Conservation (phyloP, 1,140 invertebrate species). For the Agrilus planipennis region DNA sequence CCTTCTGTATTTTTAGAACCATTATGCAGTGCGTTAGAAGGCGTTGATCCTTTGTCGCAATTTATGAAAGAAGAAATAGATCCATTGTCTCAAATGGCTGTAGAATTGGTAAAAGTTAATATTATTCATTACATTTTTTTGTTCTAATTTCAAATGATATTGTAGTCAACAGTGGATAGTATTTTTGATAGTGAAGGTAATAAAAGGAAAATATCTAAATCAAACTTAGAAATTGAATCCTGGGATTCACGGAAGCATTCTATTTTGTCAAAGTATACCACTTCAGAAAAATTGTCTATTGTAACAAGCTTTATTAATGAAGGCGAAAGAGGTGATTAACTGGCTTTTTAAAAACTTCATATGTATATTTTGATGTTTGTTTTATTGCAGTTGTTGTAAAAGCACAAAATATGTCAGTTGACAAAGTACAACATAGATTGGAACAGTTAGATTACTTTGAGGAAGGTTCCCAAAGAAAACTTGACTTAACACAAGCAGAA, state of each 20-base stretch:
- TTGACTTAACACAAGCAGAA: constrained; percentile 84
- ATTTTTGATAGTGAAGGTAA: constrained; percentile 31
- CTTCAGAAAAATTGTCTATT: constrained; percentile 81
- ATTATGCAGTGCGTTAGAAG: constrained; percentile 49
- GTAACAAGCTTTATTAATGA: constrained; percentile 75
- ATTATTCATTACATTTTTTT: constrained; percentile 2
- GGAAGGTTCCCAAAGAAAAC: constrained; percentile 74
- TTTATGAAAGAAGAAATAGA: constrained; percentile 55
- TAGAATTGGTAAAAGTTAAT: constrained; percentile 48
- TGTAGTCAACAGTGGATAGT: constrained; percentile 10
- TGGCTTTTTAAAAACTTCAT: not conserved
- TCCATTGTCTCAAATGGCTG: constrained; percentile 50
- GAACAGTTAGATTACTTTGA: constrained; percentile 94
- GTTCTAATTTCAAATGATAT: constrained; percentile 8
- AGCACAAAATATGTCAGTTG: constrained; percentile 64
- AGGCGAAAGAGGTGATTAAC: constrained; percentile 58
- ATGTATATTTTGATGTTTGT: not conserved
- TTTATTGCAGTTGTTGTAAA: constrained; percentile 57
- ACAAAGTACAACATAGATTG: constrained; percentile 81
- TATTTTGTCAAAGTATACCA: constrained; percentile 82
- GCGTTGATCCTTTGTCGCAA: constrained; percentile 60
- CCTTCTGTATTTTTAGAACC: constrained; percentile 41
- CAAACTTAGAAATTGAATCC: constrained; percentile 42
- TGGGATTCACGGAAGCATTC: constrained; percentile 59
- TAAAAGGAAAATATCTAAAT: constrained; percentile 36